Conservation (phyloP, 2,113 vertebrate genomes). For the Brachypteracias leptosomus region DNA sequence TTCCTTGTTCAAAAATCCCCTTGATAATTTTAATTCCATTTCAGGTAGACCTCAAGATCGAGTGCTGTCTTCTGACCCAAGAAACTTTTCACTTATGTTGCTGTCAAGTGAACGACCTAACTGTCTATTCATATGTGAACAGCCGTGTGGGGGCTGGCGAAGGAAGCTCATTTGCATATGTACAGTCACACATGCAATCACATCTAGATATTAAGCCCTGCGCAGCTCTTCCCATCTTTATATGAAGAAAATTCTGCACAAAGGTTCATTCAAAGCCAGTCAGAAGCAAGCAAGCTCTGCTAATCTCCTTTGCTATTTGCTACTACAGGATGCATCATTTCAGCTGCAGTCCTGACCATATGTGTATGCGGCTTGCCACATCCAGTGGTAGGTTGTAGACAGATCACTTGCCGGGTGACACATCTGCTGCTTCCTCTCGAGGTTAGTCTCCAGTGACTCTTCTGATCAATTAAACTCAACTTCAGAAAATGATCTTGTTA, state of each 20-base stretch:
- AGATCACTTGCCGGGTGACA: background rate
- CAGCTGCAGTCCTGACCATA: background rate
- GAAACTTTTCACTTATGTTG: background rate
- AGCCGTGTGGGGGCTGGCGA: conserved; percentile 15
- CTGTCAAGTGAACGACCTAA: background rate
- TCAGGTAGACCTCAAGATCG: background rate
- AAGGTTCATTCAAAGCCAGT: background rate
- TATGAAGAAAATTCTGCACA: background rate
- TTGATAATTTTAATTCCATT: background rate
- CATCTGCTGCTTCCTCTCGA: background rate
- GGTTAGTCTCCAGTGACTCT: background rate
- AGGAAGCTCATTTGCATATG: background rate
- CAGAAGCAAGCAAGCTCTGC: background rate
- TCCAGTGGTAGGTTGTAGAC: background rate
- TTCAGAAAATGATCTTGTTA: background rate
- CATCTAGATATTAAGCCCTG: background rate
- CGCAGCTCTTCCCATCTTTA: background rate
- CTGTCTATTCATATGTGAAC: background rate
- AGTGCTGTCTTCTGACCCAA: background rate
- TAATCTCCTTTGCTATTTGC: background rate
- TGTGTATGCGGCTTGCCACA: accelerated
- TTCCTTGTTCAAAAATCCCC: background rate
- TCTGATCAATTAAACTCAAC: background rate
- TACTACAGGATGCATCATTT: background rate
- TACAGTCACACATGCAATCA: background rate